Evolutionary conservation across 2,113 vertebrate species (phyloP).

Genomic region (Orthonyx spaldingii): DNA sequence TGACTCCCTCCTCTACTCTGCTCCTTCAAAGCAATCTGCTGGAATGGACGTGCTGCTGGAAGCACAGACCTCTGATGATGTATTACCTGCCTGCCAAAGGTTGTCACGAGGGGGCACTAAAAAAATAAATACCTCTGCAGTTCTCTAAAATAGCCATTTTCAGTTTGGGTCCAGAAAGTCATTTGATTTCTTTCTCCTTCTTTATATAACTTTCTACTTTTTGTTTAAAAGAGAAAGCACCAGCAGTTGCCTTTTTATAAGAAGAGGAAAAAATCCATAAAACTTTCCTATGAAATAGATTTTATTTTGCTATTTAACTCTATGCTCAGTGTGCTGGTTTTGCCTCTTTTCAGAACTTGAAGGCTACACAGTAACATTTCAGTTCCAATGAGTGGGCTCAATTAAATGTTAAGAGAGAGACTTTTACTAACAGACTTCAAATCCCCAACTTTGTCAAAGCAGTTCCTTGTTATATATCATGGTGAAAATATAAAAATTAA

Average conservation of each 20-base stretch:
- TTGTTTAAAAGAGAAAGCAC: neutral
- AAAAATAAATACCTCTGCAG: conserved; percentile 5
- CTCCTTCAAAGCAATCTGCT: conserved; percentile 1
- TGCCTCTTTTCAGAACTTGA: neutral
- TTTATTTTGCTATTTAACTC: neutral
- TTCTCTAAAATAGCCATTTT: neutral
- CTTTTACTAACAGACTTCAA: neutral
- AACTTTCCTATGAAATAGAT: neutral
- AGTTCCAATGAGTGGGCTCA: neutral
- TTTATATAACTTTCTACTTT: neutral
- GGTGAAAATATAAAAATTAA: neutral
- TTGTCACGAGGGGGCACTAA: neutral
- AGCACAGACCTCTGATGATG: conserved; percentile 1
- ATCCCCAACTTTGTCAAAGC: neutral
- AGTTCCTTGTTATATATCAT: neutral
- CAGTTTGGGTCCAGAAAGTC: neutral
- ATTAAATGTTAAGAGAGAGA: conserved; percentile 18
- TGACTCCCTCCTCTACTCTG: neutral
- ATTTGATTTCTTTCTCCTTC: neutral
- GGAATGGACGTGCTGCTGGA: conserved; percentile 12
- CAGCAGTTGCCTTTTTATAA: neutral
- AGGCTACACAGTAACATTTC: neutral
- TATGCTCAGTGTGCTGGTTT: neutral
- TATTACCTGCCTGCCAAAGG: conserved; percentile 17
- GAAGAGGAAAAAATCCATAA: rapidly evolving